Base-by-base conservation (phyloP, 2,113 vertebrate genomes). In the Neotoma lepida region DNA sequence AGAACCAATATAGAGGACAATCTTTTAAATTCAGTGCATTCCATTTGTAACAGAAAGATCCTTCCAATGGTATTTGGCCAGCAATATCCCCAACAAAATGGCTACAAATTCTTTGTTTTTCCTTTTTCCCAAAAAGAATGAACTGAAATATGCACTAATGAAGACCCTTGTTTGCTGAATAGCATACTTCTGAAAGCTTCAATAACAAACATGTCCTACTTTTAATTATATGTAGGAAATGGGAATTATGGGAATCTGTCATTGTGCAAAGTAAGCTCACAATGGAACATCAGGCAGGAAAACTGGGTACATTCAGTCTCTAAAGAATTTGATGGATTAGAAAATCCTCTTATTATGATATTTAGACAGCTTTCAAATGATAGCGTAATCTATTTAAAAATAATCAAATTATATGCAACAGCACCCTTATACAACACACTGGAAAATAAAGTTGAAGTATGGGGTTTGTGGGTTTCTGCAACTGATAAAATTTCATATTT, bases 321-420 rank as follows among this genome's bases (percentile, higher is more conserved):
- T 87, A 78, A 70, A 89, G 86, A 94, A 54, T 54, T 73, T 39
- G 77, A 96, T 33, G 15, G 22, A 56, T 30, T 66, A 70, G 28
- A 89, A 33, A 81, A 93, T 86, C 61, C 61, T 90, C 74, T 77
- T 93, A 33, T 61, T 85, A 61, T n/a, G 85, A 41, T 22, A 33
- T 85, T 86, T 56, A 22, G 35, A 76, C 82, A 80, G 41, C 41
- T 92, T 94, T 85, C 86, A 89, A 94, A 90, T 88, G n/a, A 91
- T 77, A 58, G 20, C 17, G 89, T 96, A n/a, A 78, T 86, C 35
- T 84, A 96, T 93, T 54, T 30, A 33, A 96, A 97, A 90, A 61
- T 49, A 63, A 5, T 71, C 64, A 89, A 90, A 93, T 93, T 86
- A 78, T 85, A 87, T 70, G 44, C 22, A 84, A 97, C 44, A 95